Conservation (phyloP, 2,888 invertebrate species). For the Priocnemis perturbator region DNA sequence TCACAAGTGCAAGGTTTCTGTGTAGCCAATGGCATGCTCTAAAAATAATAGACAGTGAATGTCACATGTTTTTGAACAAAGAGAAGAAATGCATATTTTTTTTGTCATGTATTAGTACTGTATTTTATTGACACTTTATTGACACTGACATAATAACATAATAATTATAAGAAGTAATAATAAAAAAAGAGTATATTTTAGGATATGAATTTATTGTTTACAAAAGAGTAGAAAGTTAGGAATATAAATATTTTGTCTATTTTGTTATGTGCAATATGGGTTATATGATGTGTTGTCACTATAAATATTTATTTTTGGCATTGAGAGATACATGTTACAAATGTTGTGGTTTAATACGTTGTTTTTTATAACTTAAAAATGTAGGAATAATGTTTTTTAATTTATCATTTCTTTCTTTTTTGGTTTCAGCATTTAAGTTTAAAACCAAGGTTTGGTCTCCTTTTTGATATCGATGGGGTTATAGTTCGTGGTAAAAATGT, state of each 20-base stretch:
- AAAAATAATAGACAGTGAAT: constrained; percentile 8
- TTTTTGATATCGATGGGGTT: constrained; percentile 83
- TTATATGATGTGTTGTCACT: no score
- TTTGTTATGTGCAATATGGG: background rate
- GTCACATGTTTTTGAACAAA: background rate
- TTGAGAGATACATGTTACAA: no score
- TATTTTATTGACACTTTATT: background rate
- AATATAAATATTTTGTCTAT: background rate
- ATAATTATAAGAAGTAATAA: background rate
- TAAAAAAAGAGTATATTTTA: background rate
- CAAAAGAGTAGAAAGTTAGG: background rate
- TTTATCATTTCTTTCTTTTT: constrained; percentile 41
- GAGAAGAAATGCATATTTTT: background rate
- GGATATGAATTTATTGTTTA: background rate
- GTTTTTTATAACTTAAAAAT: no score
- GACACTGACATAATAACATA: background rate
- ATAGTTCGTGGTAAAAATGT: constrained; percentile 79
- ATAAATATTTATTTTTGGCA: no score
- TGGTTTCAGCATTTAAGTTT: constrained; percentile 64
- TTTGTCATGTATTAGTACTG: no score
- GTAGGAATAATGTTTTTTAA: constrained; percentile 7
- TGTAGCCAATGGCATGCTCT: constrained; percentile 28
- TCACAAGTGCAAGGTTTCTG: constrained; percentile 23
- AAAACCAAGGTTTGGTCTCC: constrained; percentile 78
- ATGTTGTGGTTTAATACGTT: no score